phyloP scores from a whole-genome alignment of 53 echinoderm and acorn worm species.

The Actinopyga echinites region DNA sequence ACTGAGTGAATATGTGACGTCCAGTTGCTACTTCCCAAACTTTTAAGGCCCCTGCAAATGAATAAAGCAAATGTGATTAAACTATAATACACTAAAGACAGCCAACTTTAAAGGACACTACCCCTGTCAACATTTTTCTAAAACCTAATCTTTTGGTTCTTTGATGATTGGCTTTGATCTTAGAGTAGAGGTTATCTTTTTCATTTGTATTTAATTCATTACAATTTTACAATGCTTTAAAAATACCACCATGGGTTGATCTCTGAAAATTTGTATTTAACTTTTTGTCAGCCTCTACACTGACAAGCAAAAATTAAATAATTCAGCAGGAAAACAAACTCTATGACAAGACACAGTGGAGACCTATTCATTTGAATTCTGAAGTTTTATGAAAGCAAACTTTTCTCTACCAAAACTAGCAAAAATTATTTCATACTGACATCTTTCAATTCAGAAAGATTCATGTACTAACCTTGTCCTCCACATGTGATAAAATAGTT shows the following conservation, averaged over 20 bases:
- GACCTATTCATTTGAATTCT: background rate
- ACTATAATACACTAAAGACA: background rate
- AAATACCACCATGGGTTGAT: too few species aligned
- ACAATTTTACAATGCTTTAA: too few species aligned
- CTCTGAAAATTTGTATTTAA: too few species aligned
- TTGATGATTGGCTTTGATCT: background rate
- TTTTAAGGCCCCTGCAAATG: slow-evolving; percentile 1
- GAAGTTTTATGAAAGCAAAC: background rate
- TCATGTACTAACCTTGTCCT: slow-evolving; percentile 9
- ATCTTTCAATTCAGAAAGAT: background rate
- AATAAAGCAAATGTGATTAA: background rate
- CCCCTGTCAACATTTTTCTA: background rate
- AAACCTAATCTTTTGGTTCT: background rate
- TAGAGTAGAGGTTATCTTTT: too few species aligned
- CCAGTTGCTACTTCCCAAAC: slow-evolving; percentile 6
- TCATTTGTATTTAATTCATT: too few species aligned
- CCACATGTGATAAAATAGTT: slow-evolving; percentile 25
- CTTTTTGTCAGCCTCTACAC: too few species aligned
- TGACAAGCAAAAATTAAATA: background rate
- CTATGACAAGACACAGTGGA: background rate
- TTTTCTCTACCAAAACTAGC: background rate
- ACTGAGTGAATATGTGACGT: slow-evolving; percentile 21
- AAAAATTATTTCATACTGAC: background rate
- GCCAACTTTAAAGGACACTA: background rate
- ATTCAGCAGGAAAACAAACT: background rate